Evolutionary conservation across 2,797 vertebrate genomes (phyloP).

Genomic region (Corythornis leucogaster): DNA sequence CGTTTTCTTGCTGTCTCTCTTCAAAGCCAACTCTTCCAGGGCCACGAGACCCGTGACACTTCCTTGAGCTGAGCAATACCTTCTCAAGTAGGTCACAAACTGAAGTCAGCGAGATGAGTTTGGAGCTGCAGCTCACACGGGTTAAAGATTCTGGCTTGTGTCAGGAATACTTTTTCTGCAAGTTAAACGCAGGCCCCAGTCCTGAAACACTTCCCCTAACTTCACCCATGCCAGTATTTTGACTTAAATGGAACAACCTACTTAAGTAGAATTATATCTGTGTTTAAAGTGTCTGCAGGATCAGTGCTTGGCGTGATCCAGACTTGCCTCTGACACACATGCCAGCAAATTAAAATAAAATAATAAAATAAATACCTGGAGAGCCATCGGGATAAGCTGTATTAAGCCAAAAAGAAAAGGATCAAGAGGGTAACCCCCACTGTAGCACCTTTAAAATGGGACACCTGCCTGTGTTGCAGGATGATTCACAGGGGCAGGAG

Average conservation of each 20-base stretch:
- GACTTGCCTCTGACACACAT: background rate
- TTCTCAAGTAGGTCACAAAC: background rate
- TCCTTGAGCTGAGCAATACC: background rate
- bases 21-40: background rate
- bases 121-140: background rate
- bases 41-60: accelerated
- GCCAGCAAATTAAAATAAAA: background rate
- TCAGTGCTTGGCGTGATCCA: background rate
- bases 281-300: conserved; percentile 22
- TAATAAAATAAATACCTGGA: background rate
- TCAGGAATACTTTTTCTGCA: conserved; percentile 37
- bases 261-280: conserved; percentile 33
- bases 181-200: conserved; percentile 24
- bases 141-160: conserved; percentile 53
- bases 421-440: background rate
- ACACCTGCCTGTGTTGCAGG: background rate
- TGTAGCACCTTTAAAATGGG: background rate
- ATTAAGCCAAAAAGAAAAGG: background rate
- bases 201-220: conserved; percentile 14
- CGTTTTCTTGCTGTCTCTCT: background rate
- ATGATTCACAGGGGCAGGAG: background rate
- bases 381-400: background rate
- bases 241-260: conserved; percentile 48
- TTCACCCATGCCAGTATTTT: conserved; percentile 34
- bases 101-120: background rate